Evolutionary conservation across 2,888 invertebrate genomes (phyloP).

Genomic region (Hirtodrosophila duncani): DNA sequence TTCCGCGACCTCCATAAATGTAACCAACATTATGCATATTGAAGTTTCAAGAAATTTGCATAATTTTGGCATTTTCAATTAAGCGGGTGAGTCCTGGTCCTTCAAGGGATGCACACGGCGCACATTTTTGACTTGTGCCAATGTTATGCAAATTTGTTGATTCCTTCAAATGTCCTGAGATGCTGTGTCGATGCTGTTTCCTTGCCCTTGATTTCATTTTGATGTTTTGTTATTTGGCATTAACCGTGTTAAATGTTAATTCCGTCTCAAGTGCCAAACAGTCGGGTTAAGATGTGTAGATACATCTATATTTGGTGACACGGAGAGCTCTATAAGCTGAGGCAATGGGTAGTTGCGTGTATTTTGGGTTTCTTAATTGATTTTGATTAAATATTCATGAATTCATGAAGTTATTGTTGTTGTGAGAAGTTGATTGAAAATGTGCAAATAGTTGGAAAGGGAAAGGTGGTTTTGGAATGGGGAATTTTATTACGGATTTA

Average conservation of each 20-base stretch:
- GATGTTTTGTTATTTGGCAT: constrained; percentile 58
- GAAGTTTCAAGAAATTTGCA: constrained; percentile 38
- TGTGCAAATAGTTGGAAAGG: constrained; percentile 31
- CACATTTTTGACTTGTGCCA: constrained; percentile 65
- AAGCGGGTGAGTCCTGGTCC: constrained; percentile 29
- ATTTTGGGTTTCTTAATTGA: constrained; percentile 44
- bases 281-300: constrained; percentile 21
- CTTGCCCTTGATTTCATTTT: constrained; percentile 40
- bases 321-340: constrained; percentile 2
- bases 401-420: constrained; percentile 39
- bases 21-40: constrained; percentile 49
- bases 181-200: constrained; percentile 6
- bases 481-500: no score
- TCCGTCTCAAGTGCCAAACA: constrained; percentile 56
- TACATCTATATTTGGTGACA: not conserved
- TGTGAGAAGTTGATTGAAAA: constrained; percentile 53
- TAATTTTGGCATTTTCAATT: constrained; percentile 58
- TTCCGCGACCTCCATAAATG: constrained; percentile 26
- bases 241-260: constrained; percentile 69
- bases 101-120: constrained; percentile 27
- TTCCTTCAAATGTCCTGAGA: constrained; percentile 21
- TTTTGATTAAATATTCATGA: constrained; percentile 59
- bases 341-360: constrained; percentile 22
- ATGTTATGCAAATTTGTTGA: constrained; percentile 57
- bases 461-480: no score